Evolutionary conservation across 2,797 vertebrate species (phyloP), one percentile per base, ranked within the genome.

Genomic region (Triplophysa bombifrons): DNA sequence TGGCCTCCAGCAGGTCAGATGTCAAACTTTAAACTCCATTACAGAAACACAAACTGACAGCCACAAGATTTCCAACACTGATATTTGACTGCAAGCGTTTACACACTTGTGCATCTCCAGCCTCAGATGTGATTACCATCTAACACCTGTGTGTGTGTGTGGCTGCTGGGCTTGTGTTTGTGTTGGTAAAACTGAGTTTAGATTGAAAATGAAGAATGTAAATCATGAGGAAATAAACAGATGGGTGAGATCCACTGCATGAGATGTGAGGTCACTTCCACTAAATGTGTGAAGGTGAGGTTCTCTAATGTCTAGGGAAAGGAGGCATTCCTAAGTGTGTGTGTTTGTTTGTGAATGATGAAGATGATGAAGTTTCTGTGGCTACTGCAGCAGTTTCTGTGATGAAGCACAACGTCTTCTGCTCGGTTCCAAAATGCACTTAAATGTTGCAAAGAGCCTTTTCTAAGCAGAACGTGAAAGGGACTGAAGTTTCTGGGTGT

Each of bases 1-100:
- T 74, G 60, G 64, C 76, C 53, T 46, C n/a, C 64, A 53, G 73
- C 75, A 82, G 80, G 80, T 79, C 80, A 76, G 55, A 25, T 25
- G 27, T 78, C 80, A 67, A 68, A 72, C 61, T 81, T 69, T 56
- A 70, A 58, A 64, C 68, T 76, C 58, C 11, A 76, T 76, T 81
- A 76, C 34, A 74, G 56, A 76, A 71, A 70, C 74, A 48, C 67
- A 65, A 75, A 75, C 61, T 53, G 73, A 67, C 73, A 71, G 74
- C 30, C 30, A 44, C 72, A 58, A 76, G 79, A 71, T 75, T 81
- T 81, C 60, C 55, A 71, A 22, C 46, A 9, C 25, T 74, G 72
- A 74, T 74, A 63, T 63, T 63, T 50, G 25, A 63, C 44, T 74
- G 60, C 20, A 25, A 64, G 60, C 63, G 60, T 64, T 74, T 74